A percentile compares a stretch with the other conserved stretches of the same genome.
Conservation (phyloP, 2,797 vertebrate genomes). For the Gadopsis marmoratus region DNA sequence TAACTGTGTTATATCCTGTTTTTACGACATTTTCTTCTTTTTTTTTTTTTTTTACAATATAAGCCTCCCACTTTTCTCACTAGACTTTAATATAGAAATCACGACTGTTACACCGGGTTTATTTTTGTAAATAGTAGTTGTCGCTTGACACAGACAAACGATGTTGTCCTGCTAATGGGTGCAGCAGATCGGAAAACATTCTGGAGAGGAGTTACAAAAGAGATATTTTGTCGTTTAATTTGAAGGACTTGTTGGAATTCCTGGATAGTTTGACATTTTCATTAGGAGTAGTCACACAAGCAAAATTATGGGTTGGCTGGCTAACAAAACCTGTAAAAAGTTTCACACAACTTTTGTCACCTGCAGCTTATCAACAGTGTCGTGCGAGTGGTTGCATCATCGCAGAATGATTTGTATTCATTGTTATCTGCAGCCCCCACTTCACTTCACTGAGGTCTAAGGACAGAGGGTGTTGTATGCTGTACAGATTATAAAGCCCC, state of each 20-base stretch:
- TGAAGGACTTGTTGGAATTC: background rate
- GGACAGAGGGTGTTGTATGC: too few species aligned
- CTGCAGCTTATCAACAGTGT: constrained; percentile 19
- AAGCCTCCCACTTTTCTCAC: constrained; percentile 31
- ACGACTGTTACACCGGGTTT: constrained; percentile 3
- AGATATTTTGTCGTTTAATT: background rate
- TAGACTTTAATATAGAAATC: constrained; percentile 31
- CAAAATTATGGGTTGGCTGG: constrained; percentile 5
- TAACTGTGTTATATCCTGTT: constrained; percentile 54
- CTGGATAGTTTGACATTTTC: background rate
- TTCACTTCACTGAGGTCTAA: background rate
- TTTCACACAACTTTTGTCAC: constrained; percentile 31
- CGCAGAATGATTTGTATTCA: constrained; percentile 36
- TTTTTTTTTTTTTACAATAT: background rate
- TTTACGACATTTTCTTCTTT: constrained; percentile 29
- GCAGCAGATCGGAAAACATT: too few species aligned
- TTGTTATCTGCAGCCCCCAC: constrained; percentile 34
- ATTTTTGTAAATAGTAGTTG: background rate
- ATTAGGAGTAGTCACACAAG: background rate
- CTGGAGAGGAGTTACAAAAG: background rate
- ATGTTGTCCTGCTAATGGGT: too few species aligned
- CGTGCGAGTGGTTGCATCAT: constrained; percentile 21
- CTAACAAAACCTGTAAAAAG: constrained; percentile 17
- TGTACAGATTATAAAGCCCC: too few species aligned
- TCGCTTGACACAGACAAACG: background rate